Conservation (phyloP, 2,113 vertebrate species). For the Chunga burmeisteri region DNA sequence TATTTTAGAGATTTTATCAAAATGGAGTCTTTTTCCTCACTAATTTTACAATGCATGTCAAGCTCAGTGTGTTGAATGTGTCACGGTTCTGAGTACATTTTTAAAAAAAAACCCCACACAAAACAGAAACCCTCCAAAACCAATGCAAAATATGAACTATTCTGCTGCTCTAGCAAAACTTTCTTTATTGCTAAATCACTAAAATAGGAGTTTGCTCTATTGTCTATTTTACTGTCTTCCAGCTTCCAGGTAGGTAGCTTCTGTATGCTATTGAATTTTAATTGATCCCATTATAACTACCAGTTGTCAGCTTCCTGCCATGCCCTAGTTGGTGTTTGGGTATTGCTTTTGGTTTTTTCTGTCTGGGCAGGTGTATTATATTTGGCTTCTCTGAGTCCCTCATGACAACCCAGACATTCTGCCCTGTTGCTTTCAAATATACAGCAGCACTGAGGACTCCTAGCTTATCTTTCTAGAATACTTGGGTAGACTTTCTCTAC, state of each 20-base stretch:
- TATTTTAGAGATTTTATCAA: background rate
- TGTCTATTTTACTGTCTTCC: background rate
- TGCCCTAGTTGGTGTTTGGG: background rate
- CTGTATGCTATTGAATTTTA: background rate
- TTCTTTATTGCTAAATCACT: background rate
- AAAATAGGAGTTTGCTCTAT: background rate
- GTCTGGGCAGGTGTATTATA: background rate
- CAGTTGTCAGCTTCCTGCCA: background rate
- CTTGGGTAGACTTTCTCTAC: background rate
- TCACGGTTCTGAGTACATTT: background rate
- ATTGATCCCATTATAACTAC: background rate
- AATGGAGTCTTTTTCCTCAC: background rate
- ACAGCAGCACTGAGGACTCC: background rate
- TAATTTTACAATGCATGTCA: background rate
- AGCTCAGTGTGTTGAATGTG: background rate
- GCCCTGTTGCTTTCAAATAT: background rate
- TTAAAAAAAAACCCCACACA: background rate
- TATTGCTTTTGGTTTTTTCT: background rate
- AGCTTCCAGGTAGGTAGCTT: constrained; percentile 34
- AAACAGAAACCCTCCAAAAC: background rate
- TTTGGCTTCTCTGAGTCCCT: constrained; percentile 32
- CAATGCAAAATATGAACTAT: background rate
- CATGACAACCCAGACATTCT: background rate
- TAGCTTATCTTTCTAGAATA: background rate
- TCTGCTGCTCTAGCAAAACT: background rate